Evolutionary conservation across 2,888 invertebrate genomes (phyloP).

Genomic region (Rhogogaster chlorosoma): DNA sequence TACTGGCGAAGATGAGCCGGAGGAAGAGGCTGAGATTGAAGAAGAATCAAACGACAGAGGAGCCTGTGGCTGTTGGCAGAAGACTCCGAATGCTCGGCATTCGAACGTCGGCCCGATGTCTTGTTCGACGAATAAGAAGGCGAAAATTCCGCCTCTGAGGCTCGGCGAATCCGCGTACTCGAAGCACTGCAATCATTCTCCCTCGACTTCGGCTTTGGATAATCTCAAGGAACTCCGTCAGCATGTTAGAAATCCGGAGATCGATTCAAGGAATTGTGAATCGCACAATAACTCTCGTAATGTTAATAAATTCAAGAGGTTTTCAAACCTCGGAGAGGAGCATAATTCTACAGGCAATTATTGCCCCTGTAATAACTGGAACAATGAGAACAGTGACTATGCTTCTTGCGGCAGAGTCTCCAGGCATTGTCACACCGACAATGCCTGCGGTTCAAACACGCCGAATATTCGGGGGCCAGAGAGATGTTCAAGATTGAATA

Average conservation of each 20-base stretch:
- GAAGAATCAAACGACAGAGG: slow-evolving; percentile 28
- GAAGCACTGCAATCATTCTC: slow-evolving; percentile 19
- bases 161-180: slow-evolving; percentile 19
- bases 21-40: slow-evolving; percentile 43
- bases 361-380: slow-evolving; percentile 17
- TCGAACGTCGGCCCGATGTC: slow-evolving; percentile 44
- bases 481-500: slow-evolving; percentile 22
- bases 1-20: neutral
- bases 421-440: slow-evolving; percentile 29
- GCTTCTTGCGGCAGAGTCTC: slow-evolving; percentile 16
- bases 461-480: neutral
- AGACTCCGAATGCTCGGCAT: slow-evolving; percentile 16
- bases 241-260: neutral
- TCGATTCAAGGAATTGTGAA: neutral
- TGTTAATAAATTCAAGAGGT: slow-evolving; percentile 19
- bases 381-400: slow-evolving; percentile 25
- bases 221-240: neutral
- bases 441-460: neutral
- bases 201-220: neutral
- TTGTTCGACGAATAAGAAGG: slow-evolving; percentile 67
- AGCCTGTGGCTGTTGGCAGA: slow-evolving; percentile 29
- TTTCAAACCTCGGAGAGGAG: slow-evolving; percentile 11
- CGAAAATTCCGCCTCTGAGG: slow-evolving; percentile 56
- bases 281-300: neutral
- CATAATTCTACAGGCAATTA: neutral